phyloP scores from a whole-genome alignment of 2,888 invertebrate genomes.

The Drosophila bunnanda region DNA sequence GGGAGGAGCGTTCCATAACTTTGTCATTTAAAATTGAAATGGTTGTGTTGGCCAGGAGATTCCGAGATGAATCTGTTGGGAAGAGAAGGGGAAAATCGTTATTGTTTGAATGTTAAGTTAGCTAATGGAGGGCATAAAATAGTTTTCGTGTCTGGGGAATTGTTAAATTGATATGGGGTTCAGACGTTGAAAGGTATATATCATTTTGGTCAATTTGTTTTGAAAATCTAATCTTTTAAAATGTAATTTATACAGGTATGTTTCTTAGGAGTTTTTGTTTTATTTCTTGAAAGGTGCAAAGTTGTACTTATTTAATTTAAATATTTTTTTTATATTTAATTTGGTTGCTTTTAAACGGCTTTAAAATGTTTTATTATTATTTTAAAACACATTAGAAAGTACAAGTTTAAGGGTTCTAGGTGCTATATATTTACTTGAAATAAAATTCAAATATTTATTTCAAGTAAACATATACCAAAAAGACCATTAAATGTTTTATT shows the following conservation, averaged over 20 bases:
- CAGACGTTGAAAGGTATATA: neutral
- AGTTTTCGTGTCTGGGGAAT: slow-evolving; percentile 6
- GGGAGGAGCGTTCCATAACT: slow-evolving; percentile 46
- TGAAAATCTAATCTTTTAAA: neutral
- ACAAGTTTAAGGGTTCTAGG: too few species aligned
- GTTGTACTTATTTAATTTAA: too few species aligned
- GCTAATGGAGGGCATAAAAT: slow-evolving; percentile 21
- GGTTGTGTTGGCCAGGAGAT: slow-evolving; percentile 12
- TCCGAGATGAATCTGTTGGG: neutral
- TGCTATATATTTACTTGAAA: too few species aligned
- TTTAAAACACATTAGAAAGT: too few species aligned
- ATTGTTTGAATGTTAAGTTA: slow-evolving; percentile 4
- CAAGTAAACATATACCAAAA: too few species aligned
- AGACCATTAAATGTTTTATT: too few species aligned
- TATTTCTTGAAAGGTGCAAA: neutral
- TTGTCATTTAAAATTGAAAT: slow-evolving; percentile 52
- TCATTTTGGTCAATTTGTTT: neutral
- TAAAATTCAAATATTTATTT: too few species aligned
- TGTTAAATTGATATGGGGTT: slow-evolving; percentile 3
- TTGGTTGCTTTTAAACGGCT: too few species aligned
- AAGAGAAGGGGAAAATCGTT: neutral
- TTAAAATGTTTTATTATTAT: too few species aligned
- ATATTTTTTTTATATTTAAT: too few species aligned
- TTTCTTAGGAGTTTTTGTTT: neutral
- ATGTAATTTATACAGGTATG: neutral